Base-by-base conservation (phyloP, 2,888 invertebrate species). In the Scrobipalpa atriplicella region DNA sequence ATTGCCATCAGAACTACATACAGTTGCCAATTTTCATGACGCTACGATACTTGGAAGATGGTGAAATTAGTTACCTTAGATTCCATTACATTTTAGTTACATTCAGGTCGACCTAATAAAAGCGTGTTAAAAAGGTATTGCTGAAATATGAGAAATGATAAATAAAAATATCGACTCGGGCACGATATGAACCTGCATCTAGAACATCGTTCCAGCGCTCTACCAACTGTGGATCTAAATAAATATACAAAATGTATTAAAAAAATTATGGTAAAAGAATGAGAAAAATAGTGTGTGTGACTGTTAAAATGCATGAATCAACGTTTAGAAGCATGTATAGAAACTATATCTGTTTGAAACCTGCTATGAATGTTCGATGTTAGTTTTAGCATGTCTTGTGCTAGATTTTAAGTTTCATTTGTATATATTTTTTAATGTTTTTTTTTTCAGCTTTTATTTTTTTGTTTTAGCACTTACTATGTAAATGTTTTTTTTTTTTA, bases 401-500 rank as follows among this genome's bases (percentile, higher is more conserved):
- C 52, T 62, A 62, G 60, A 60, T 51, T 47, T 52, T 38, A 18
- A 47, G n/a, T 63, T 51, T 56, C 47, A 10, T 54, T 38, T 60
- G 36, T 29, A 41, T 29, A 29, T 29, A 29, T 29, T 29, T 29
- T 29, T 29, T 29, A 3, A 29, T 3, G 29, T 18, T 54, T 54
- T 62, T 36, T 43, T 62, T 61, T 66, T 62, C 21, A 61, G 66
- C 61, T 61, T 66, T 7, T 67, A 62, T 73, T 70, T 70, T 68
- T 70, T 74, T 72, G 47, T 69, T 76, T 70, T 38, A 66, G 77
- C 77, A 74, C 73, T 65, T 68, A 60, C 65, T 56, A 62, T 61
- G 41, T 58, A 58, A 60, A 65, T 16, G 16, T 36, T 54, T 61
- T 18, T 16, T 52, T n/a, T 64, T 62, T 64, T 66, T 61, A 11